Percentiles rank a stretch among this genome's conserved stretches.
These are phyloP conservation scores for Mamestra configurata DNA, from an alignment of 1,140 invertebrate genomes.

Conservation along the genomic window DNA sequence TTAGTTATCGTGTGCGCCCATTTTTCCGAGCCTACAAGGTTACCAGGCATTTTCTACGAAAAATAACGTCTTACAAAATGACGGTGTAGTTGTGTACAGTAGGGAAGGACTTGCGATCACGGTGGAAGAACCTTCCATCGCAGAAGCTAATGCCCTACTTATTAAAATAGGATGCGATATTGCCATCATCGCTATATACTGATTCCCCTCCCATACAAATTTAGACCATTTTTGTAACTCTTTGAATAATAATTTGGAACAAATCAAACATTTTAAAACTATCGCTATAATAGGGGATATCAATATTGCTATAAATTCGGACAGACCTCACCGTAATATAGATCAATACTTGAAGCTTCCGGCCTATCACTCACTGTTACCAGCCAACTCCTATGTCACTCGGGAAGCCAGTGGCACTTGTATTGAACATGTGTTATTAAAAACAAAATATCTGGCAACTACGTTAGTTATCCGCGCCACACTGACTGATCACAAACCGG, in stretches of 20 bases:
- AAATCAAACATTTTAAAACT: not conserved
- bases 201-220: not conserved
- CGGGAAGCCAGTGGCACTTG: not conserved
- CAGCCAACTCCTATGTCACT: not conserved
- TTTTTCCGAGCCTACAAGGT: not conserved
- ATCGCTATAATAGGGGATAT: not conserved
- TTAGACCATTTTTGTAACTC: not conserved
- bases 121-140: not conserved
- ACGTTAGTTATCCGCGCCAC: not conserved
- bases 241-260: not conserved
- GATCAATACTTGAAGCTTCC: not conserved
- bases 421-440: not conserved
- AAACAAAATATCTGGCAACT: not conserved
- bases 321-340: not conserved
- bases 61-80: not conserved
- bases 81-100: conserved; percentile 2
- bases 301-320: not conserved
- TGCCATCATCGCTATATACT: not conserved
- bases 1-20: no score
- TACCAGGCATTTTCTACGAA: not conserved
- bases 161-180: not conserved
- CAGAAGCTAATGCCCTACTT: not conserved
- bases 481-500: conserved; percentile 2
- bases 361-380: not conserved
- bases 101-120: not conserved